Evolutionary conservation across 37 sponge, comb jelly and placozoan species (phyloP).

Genomic region (Diacarnus erythraeanus): DNA sequence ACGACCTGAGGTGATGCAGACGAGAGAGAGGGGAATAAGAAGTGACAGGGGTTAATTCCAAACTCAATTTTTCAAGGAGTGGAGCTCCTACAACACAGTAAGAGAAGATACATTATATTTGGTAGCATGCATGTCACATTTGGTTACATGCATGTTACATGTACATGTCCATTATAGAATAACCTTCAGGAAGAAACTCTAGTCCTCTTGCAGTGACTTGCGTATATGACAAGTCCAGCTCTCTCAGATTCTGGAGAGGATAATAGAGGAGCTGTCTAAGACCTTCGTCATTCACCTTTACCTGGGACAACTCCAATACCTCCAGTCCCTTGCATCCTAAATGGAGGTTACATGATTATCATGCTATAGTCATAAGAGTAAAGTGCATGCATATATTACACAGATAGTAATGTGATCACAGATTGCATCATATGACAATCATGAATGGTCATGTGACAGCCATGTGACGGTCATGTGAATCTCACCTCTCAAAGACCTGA

Average conservation of each 20-base stretch:
- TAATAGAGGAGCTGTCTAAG: constrained; percentile 28
- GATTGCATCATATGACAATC: not conserved
- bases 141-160: not conserved
- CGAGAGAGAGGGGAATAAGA: constrained; percentile 5
- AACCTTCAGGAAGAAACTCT: constrained; percentile 23
- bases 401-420: not conserved
- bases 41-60: constrained; percentile 46
- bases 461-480: constrained; percentile 6
- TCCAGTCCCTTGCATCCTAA: constrained; percentile 38
- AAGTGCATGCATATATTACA: not conserved
- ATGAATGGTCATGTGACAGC: not conserved
- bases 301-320: constrained; percentile 29
- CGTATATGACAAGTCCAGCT: constrained; percentile 59
- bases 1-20: constrained; percentile 24
- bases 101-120: no score
- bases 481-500: constrained; percentile 47
- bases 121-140: not conserved
- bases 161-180: not conserved
- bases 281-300: constrained; percentile 50
- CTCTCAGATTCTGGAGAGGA: constrained; percentile 33
- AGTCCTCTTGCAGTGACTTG: constrained; percentile 24
- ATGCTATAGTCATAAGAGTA: not conserved
- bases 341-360: not conserved
- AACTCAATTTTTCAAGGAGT: constrained; percentile 29
- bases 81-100: constrained; percentile 46